Base-by-base conservation (phyloP, 2,797 vertebrate genomes). In the Sorex maritimensis region DNA sequence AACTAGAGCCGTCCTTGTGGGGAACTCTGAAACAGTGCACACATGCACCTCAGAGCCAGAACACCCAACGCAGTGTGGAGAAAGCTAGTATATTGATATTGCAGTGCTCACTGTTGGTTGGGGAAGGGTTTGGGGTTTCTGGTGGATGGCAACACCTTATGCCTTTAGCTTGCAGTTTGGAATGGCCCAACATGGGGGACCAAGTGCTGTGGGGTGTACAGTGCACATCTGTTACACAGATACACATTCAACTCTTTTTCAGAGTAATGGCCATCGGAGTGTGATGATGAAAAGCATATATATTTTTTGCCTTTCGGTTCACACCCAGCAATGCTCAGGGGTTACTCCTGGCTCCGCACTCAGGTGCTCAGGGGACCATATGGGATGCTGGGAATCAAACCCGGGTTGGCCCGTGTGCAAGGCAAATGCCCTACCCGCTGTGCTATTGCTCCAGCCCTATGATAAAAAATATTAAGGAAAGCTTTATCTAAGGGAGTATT, bases 401-500 rank as follows among this genome's bases (percentile, higher is more conserved):
- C 34, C 34, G 34, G 34, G 34, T 34, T 34, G 34, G 34, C 34
- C 34, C 34, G 34, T 2, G 34, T 34, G 34, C 34, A 34, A 34
- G 34, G 34, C 34, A 34, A 34, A 34, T 34, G 34, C 34, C 34
- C 34, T 34, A 34, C 34, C 34, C 34, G 34, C 34, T 34, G 34
- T 34, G 34, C 34, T 34, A 34, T 34, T 2, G 34, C 34, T 34
- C 34, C 34, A 34, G 34, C 34, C 34, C 34, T 34, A 65, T 9
- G 14, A 17, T 19, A 14, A 81, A 78, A 44, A 52, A 15, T 46
- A 41, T 49, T 3, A 26, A 79, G 46, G 34, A 49, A 67, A 81
- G 17, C 44, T 84, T 83, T 86, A 52, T 78, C 26, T 73, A 81
- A 55, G 38, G 75, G 30, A 85, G 38, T 82, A 58, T 34, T 61